phyloP scores from a whole-genome alignment of 2,797 vertebrate species.

The Peromyscus melanophrys region DNA sequence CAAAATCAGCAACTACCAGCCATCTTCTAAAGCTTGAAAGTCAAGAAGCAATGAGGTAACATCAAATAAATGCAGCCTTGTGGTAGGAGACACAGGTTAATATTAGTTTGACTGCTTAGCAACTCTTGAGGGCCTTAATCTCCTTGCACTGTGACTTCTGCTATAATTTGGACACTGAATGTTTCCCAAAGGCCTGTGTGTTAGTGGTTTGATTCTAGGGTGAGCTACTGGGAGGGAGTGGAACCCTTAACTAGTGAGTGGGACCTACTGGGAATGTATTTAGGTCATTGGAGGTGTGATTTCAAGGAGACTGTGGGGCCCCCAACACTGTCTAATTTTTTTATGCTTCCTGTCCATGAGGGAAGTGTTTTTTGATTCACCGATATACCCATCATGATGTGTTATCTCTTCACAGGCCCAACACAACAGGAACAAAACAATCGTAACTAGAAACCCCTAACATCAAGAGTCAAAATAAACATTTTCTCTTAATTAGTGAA shows the following conservation, averaged over 20 bases:
- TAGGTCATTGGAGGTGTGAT: not conserved
- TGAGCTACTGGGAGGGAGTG: not conserved
- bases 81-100: not conserved
- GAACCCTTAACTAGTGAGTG: not conserved
- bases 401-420: not conserved
- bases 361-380: not conserved
- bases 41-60: not conserved
- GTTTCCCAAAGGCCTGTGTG: not conserved
- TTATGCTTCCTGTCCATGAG: not conserved
- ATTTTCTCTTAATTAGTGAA: not conserved
- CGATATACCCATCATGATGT: not conserved
- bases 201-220: not conserved
- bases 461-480: not conserved
- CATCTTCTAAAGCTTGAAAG: not conserved
- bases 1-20: not conserved
- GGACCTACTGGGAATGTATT: not conserved
- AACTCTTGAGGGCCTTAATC: not conserved
- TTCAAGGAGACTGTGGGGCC: not conserved
- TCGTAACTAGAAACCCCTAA: not conserved
- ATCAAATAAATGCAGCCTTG: not conserved
- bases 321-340: not conserved
- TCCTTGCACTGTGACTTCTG: not conserved
- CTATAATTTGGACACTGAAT: not conserved
- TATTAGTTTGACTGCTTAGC: not conserved
- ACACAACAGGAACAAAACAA: not conserved